Evolutionary conservation across 2,797 vertebrate genomes (phyloP).

Genomic region (Acrocephalus scirpaceus): DNA sequence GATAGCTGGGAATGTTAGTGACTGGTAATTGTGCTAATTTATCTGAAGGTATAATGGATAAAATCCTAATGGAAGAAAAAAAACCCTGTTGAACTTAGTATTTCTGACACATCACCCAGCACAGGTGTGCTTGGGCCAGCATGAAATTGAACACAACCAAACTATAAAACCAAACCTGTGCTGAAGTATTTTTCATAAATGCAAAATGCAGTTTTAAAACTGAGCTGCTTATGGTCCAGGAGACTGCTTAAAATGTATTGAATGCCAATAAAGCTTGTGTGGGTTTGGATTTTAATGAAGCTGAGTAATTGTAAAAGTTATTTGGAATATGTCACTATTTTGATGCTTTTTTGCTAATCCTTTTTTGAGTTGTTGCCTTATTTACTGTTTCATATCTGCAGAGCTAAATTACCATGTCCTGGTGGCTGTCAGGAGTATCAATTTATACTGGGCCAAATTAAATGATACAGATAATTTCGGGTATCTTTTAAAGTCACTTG

Average conservation of each 20-base stretch:
- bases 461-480: background rate
- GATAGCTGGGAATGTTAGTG: background rate
- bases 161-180: background rate
- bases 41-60: background rate
- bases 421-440: background rate
- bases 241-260: background rate
- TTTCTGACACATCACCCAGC: accelerated
- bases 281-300: background rate
- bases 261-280: background rate
- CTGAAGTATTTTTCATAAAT: background rate
- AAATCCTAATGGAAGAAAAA: background rate
- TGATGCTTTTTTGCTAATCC: background rate
- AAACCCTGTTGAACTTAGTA: background rate
- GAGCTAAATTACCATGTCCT: background rate
- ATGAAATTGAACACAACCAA: background rate
- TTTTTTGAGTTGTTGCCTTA: background rate
- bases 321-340: background rate
- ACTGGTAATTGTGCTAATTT: background rate
- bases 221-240: background rate
- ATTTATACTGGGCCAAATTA: background rate
- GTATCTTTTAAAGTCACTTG: background rate
- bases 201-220: background rate
- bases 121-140: background rate
- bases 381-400: background rate
- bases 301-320: background rate